Base-by-base conservation (phyloP, 2,113 vertebrate species). In the Spheniscus mendiculus region DNA sequence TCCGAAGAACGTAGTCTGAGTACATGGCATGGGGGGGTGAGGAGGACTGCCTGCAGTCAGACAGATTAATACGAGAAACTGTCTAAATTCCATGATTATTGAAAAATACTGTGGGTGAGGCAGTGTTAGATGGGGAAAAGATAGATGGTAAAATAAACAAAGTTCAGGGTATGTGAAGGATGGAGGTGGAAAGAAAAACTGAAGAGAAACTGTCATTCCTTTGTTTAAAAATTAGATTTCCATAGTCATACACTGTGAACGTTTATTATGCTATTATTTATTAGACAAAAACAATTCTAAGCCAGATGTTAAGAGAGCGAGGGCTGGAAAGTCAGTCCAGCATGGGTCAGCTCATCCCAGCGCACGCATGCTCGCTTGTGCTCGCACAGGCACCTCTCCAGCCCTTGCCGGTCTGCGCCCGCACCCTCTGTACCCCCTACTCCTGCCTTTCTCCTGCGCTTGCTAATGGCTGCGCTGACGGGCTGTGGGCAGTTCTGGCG, bases 301-400 rank as follows among this genome's bases (percentile, higher is more conserved):
- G 55, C 50, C 74, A 47, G 53, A 4, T 32, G 47, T 49, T 80
- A 53, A 53, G 62, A 9, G 26, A 21, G 29, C 0, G 0, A 21
- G 10, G 17, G 12, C 40, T 26, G 74, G 66, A 23, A 50, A 40
- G 74, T 23, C 44, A 9, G 42, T 2, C 23, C 6, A 1, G n/a
- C 0, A 0, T 5, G 9, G 44, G n/a, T 66, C n/a, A 6, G 27
- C 21, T 15, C 0, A 1, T 49, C 52, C n/a, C 29, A 3, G 40
- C 5, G 0, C 6, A 12, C 0, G 0, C 1, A 3, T 11, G 58
- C 30, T 59, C 1, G 1, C 27, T 22, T 3, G 7, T 20, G 55
- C 63, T 79, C 1, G 0, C 10, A 0, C 9, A 7, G 23, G 38
- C 8, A 1, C 55, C 26, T 22, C 40, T 30, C 44, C 34, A 12